Conservation (phyloP, 2,888 invertebrate genomes). For the Chymomyza procnemis region DNA sequence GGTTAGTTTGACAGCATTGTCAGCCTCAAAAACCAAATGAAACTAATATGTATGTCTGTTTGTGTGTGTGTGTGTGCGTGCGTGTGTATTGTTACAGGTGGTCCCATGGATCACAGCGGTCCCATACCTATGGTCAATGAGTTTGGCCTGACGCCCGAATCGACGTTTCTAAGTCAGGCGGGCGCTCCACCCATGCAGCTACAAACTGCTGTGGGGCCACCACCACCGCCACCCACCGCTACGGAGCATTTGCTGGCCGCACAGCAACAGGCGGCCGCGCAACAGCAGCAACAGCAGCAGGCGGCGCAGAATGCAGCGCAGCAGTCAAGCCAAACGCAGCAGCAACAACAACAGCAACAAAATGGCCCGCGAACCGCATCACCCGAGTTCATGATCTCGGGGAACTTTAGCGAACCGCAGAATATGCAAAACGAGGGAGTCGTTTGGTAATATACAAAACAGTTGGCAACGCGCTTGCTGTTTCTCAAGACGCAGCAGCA, state of each 20-base stretch:
- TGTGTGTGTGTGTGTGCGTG: too few species aligned
- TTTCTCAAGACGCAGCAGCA: constrained; percentile 65
- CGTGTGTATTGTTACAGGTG: constrained; percentile 80
- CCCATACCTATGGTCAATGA: constrained; percentile 87
- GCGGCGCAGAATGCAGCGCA: constrained; percentile 75
- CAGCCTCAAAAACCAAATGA: neutral
- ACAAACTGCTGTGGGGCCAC: constrained; percentile 79
- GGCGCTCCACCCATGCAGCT: constrained; percentile 78
- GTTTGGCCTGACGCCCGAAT: constrained; percentile 86
- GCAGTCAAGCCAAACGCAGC: constrained; percentile 58
- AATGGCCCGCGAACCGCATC: constrained; percentile 86
- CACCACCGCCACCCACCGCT: constrained; percentile 80
- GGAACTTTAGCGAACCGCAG: constrained; percentile 84
- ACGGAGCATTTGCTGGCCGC: constrained; percentile 73
- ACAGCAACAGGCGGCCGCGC: constrained; percentile 67
- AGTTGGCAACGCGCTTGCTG: constrained; percentile 77
- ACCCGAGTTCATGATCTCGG: constrained; percentile 85
- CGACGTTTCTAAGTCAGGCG: constrained; percentile 80
- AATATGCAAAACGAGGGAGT: constrained; percentile 86
- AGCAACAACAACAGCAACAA: constrained; percentile 68
- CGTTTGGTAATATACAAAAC: constrained; percentile 83
- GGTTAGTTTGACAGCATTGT: constrained; percentile 78
- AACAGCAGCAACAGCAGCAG: constrained; percentile 65
- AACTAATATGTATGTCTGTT: neutral
- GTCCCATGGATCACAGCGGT: constrained; percentile 85